Percentiles rank a stretch among this genome's conserved stretches.
Evolutionary conservation across 2,888 invertebrate species (phyloP).

Genomic region (Andrena bucephala): DNA sequence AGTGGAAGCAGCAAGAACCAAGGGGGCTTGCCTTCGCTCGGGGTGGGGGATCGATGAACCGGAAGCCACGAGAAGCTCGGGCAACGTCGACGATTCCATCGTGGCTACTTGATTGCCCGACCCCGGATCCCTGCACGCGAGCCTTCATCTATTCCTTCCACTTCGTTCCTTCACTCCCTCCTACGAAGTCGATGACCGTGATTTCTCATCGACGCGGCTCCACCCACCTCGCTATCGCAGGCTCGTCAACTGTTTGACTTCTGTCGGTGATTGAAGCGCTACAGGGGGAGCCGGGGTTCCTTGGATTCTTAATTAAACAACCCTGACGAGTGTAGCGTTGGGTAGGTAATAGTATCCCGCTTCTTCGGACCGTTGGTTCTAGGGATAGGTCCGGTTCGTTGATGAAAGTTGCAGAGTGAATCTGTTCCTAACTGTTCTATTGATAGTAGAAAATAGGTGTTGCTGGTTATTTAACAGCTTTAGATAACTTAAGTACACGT

Average conservation of each 20-base stretch:
- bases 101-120: conserved; percentile 55
- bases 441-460: not conserved
- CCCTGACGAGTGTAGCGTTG: not conserved
- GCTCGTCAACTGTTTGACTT: not conserved
- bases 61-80: conserved; percentile 54
- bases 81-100: conserved; percentile 51
- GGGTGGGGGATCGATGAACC: conserved; percentile 58
- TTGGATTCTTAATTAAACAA: too few relatives aligned
- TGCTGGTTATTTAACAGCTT: too few relatives aligned
- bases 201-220: conserved; percentile 10
- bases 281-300: too few relatives aligned
- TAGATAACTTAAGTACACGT: too few relatives aligned
- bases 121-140: conserved; percentile 30
- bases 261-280: too few relatives aligned
- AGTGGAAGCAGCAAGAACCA: conserved; percentile 67
- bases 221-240: not conserved
- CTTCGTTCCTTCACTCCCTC: not conserved
- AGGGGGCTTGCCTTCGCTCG: conserved; percentile 27
- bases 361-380: not conserved
- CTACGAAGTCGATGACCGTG: conserved; percentile 1
- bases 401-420: not conserved
- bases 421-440: conserved; percentile 1
- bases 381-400: not conserved
- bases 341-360: not conserved
- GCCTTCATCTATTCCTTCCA: not conserved